Conservation (phyloP, 2,113 vertebrate species). For the Cebidichthys violaceus region DNA sequence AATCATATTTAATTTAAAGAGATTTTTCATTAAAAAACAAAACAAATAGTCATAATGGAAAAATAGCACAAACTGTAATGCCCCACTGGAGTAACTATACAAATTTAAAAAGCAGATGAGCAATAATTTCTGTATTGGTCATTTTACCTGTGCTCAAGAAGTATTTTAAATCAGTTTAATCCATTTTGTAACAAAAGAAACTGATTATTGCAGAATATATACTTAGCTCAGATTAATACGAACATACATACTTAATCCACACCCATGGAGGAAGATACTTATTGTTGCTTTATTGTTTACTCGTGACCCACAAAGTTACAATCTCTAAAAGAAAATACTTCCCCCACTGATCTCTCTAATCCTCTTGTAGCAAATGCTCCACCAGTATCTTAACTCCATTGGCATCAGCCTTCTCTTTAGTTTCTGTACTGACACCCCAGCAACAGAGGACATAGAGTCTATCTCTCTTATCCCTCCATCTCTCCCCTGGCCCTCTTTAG, state of each 20-base stretch:
- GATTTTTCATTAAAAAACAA: not conserved
- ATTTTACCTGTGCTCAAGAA: not conserved
- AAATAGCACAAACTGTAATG: not conserved
- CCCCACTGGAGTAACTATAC: not conserved
- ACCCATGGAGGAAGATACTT: not conserved
- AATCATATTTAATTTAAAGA: not conserved
- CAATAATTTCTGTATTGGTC: not conserved
- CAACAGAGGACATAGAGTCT: not conserved
- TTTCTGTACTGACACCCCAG: not conserved
- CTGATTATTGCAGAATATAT: not conserved
- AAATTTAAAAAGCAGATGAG: not conserved
- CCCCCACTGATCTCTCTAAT: slow-evolving; percentile 2
- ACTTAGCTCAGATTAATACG: not conserved
- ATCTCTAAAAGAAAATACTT: not conserved
- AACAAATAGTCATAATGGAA: too few relatives aligned
- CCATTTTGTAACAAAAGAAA: not conserved
- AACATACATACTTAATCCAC: not conserved
- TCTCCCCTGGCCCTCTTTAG: not conserved
- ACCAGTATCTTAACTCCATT: not conserved
- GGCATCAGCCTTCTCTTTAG: not conserved
- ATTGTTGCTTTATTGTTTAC: not conserved
- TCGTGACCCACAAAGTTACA: slow-evolving; percentile 9
- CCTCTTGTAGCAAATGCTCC: not conserved
- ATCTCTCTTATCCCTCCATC: not conserved
- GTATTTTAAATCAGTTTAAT: not conserved